These are phyloP conservation scores for Linepithema humile DNA, from an alignment of 1,140 invertebrate genomes.

Conservation along the genomic window DNA sequence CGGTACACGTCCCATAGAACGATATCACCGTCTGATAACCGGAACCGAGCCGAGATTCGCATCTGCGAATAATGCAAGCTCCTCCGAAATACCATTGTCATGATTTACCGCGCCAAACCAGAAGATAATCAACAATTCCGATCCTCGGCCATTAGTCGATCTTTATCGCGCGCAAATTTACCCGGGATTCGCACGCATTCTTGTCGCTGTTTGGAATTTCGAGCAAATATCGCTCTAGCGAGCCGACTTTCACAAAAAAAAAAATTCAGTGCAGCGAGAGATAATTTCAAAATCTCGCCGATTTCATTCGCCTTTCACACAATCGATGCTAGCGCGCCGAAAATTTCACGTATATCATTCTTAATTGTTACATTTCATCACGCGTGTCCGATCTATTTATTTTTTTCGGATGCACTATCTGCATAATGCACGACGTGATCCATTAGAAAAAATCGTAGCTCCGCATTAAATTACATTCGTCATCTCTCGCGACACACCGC, in stretches of 20 bases:
- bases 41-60: conserved; percentile 18
- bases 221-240: neutral
- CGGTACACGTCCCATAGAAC: neutral
- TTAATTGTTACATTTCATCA: neutral
- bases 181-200: neutral
- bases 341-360: neutral
- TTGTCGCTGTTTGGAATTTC: neutral
- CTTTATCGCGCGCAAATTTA: conserved; percentile 26
- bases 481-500: conserved; percentile 26
- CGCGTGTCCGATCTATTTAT: neutral
- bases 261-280: no score
- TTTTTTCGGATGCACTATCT: neutral
- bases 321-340: no score
- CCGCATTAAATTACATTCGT: conserved; percentile 43
- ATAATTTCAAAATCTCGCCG: no score
- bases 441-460: neutral
- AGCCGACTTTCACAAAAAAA: no score
- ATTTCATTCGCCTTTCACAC: no score
- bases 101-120: neutral
- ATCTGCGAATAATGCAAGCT: conserved; percentile 40
- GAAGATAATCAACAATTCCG: conserved; percentile 39
- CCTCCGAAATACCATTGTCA: conserved; percentile 22
- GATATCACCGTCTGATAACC: conserved; percentile 10
- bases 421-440: neutral
- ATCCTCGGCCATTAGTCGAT: conserved; percentile 14